Percentiles rank a stretch among this genome's conserved stretches.
phyloP scores from a whole-genome alignment of 2,797 vertebrate genomes.

The Anabacerthia variegaticeps region DNA sequence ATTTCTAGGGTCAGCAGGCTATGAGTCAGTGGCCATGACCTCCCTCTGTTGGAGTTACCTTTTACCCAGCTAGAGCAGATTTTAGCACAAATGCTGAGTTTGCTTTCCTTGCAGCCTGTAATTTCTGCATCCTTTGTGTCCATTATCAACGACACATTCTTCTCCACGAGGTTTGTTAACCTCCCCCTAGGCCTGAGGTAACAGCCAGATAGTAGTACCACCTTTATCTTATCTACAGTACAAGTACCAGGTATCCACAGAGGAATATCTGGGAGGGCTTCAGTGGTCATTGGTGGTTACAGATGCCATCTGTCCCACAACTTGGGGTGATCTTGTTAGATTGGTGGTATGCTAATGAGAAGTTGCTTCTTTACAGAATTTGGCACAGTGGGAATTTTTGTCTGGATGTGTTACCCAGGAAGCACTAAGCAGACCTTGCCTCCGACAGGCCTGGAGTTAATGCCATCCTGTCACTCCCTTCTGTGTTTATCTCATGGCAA shows the following conservation, averaged over 20 bases:
- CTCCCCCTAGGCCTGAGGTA: not conserved
- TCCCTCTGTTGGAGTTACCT: not conserved
- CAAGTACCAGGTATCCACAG: not conserved
- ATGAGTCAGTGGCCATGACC: not conserved
- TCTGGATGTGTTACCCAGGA: not conserved
- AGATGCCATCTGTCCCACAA: not conserved
- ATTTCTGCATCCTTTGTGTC: not conserved
- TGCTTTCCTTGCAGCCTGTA: not conserved
- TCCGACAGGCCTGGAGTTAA: not conserved
- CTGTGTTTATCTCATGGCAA: not conserved
- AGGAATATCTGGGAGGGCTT: accelerated
- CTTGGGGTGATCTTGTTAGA: not conserved
- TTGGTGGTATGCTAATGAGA: no score
- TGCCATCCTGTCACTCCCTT: not conserved
- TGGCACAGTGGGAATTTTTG: not conserved
- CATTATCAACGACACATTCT: not conserved
- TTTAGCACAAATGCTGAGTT: not conserved
- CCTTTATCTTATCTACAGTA: not conserved
- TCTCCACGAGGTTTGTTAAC: not conserved
- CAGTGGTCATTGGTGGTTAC: not conserved
- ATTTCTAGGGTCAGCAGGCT: not conserved
- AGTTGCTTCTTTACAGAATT: not conserved
- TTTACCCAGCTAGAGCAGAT: not conserved
- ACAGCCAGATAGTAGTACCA: not conserved
- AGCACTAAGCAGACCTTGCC: not conserved